phyloP scores from a whole-genome alignment of 2,113 vertebrate species.

The Harpagus bidentatus region DNA sequence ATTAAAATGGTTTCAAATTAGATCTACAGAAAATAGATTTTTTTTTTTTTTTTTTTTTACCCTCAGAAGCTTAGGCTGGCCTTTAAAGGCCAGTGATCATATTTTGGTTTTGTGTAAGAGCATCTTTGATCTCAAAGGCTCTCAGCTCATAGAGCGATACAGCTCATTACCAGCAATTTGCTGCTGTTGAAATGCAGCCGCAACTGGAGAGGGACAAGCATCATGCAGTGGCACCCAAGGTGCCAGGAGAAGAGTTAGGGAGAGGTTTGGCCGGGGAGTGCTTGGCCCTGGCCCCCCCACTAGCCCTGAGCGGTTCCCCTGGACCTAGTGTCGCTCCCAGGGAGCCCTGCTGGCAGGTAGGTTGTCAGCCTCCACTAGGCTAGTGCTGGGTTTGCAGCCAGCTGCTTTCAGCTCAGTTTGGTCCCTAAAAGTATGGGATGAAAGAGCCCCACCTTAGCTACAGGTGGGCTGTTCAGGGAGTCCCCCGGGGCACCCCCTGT shows the following conservation, averaged over 20 bases:
- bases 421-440: neutral
- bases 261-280: neutral
- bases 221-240: accelerated
- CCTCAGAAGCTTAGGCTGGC: neutral
- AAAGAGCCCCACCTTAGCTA: neutral
- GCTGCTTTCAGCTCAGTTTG: neutral
- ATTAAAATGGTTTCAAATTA: conserved; percentile 39
- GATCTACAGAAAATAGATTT: conserved; percentile 5
- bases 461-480: accelerated
- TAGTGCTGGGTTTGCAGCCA: neutral
- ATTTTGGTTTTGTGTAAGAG: neutral
- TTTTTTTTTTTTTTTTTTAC: neutral
- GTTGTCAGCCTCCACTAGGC: neutral
- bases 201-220: neutral
- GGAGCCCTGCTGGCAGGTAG: neutral
- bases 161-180: neutral
- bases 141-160: neutral
- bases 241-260: neutral
- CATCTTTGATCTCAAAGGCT: neutral
- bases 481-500: accelerated
- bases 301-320: accelerated
- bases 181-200: neutral
- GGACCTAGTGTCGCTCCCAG: accelerated
- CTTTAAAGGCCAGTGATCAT: neutral
- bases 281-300: neutral